These are phyloP conservation scores for Abramis brama DNA, from an alignment of 2,113 vertebrate genomes.

Conservation along the genomic window DNA sequence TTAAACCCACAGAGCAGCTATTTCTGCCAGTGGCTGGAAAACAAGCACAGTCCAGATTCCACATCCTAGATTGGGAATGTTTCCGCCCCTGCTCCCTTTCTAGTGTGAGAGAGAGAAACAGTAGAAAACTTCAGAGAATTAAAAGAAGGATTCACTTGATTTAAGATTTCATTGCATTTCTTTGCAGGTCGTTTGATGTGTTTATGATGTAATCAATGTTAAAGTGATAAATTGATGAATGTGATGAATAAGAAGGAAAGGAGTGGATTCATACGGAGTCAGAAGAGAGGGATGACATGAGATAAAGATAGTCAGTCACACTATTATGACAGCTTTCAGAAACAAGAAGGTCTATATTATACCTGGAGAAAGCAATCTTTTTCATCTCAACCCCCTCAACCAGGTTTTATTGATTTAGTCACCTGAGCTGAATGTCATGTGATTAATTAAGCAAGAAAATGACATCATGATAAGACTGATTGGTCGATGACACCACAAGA, in stretches of 20 bases:
- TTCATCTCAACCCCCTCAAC: neutral
- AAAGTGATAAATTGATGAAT: neutral
- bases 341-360: neutral
- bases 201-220: neutral
- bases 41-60: constrained; percentile 77
- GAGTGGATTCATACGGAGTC: neutral
- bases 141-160: neutral
- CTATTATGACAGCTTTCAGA: neutral
- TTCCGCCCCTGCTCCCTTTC: constrained; percentile 59
- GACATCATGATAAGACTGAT: neutral
- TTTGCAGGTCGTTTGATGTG: neutral
- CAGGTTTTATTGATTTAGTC: neutral
- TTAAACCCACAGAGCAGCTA: constrained; percentile 77
- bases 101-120: constrained; percentile 5
- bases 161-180: neutral
- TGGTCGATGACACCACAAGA: neutral
- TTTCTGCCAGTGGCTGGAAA: constrained; percentile 76
- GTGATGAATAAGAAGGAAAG: neutral
- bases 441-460: neutral
- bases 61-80: constrained; percentile 71
- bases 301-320: neutral
- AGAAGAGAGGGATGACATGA: neutral
- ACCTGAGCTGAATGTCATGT: neutral
- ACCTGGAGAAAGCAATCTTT: neutral
- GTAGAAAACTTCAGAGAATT: neutral